phyloP scores from a whole-genome alignment of 2,797 vertebrate species.

The Rhabdomys pumilio region DNA sequence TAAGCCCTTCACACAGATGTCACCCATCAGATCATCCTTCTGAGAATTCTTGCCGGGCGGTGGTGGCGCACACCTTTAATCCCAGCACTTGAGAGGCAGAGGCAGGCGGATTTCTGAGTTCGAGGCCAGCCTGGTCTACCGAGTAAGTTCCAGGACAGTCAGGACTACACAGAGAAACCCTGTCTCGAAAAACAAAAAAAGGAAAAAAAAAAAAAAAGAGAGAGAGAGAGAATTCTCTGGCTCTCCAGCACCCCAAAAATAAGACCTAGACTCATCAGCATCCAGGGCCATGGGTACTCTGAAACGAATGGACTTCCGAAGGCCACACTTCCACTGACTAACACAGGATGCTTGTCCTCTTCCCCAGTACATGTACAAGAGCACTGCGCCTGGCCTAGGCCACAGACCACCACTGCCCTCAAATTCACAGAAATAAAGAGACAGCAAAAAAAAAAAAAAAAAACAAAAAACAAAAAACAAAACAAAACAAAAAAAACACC shows the following conservation, averaged over 20 bases:
- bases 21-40: not conserved
- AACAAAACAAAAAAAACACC: too few species aligned
- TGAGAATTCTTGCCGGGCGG: not conserved
- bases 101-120: too few species aligned
- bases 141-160: too few species aligned
- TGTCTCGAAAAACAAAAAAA: too few species aligned
- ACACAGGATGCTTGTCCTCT: rapidly evolving
- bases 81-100: too few species aligned
- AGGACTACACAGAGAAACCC: too few species aligned
- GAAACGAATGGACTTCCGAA: not conserved
- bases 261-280: not conserved
- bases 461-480: too few species aligned
- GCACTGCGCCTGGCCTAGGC: not conserved
- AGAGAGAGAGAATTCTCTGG: not conserved
- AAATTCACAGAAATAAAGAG: rapidly evolving
- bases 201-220: too few species aligned
- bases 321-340: not conserved
- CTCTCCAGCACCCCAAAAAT: not conserved
- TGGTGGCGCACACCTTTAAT: too few species aligned
- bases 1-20: not conserved
- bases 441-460: not conserved
- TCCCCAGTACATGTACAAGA: not conserved
- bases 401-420: rapidly evolving
- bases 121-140: too few species aligned
- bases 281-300: not conserved